phyloP scores from a whole-genome alignment of 2,797 vertebrate genomes.

The Gephyroberyx darwinii region DNA sequence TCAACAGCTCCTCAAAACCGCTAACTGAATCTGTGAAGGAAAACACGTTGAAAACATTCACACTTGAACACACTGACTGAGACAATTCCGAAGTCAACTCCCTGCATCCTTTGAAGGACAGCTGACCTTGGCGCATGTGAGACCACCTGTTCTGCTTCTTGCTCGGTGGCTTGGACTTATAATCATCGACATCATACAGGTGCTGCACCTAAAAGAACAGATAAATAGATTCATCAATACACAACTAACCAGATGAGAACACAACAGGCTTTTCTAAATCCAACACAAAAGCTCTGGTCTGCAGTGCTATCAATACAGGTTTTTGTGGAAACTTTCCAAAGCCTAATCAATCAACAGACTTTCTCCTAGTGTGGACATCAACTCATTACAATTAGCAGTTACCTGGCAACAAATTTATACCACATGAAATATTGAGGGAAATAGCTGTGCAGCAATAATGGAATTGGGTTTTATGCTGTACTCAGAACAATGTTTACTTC shows the following conservation, averaged over 20 bases:
- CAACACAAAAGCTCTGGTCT: conserved; percentile 1
- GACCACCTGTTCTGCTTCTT: conserved; percentile 56
- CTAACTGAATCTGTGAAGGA: conserved; percentile 65
- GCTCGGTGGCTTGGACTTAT: conserved; percentile 26
- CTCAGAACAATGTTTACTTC: not conserved
- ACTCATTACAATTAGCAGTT: conserved; percentile 5
- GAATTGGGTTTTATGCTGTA: not conserved
- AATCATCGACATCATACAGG: conserved; percentile 69
- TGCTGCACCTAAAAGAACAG: conserved; percentile 82
- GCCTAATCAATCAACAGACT: conserved; percentile 19
- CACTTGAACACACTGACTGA: no score
- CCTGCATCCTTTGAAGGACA: not conserved
- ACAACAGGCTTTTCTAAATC: not conserved
- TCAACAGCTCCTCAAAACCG: conserved; percentile 84
- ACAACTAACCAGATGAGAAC: not conserved
- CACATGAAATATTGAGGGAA: not conserved
- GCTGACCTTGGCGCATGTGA: conserved; percentile 70
- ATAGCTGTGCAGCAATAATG: not conserved
- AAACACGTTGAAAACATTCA: not conserved
- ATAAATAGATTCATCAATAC: not conserved
- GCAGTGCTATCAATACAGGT: conserved; percentile 3
- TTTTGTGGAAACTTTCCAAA: conserved; percentile 18
- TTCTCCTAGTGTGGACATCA: not conserved
- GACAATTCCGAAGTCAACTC: not conserved
- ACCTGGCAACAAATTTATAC: not conserved